These are phyloP conservation scores for Lithobates sylvaticus DNA, from an alignment of 2,797 vertebrate species.

Conservation along the genomic window DNA sequence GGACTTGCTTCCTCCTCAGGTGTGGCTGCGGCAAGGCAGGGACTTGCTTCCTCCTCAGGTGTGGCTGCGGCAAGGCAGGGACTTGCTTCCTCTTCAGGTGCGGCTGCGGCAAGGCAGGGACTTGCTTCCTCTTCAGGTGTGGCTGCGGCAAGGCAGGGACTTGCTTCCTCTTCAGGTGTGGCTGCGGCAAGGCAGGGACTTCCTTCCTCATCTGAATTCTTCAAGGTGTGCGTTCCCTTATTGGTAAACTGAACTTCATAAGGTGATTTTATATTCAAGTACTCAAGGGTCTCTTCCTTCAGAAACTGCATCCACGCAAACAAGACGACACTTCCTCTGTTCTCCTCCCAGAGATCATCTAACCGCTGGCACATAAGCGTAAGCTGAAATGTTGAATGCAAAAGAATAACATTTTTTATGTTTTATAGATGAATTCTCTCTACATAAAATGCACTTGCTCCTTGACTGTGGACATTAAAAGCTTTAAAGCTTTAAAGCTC, in stretches of 20 bases:
- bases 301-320: slow-evolving; percentile 99
- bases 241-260: slow-evolving; percentile 80
- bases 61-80: slow-evolving; percentile 58
- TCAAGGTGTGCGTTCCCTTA: slow-evolving; percentile 72
- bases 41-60: slow-evolving; percentile 67
- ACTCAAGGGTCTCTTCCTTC: slow-evolving; percentile 89
- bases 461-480: too few species aligned
- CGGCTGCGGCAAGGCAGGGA: slow-evolving; percentile 57
- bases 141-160: slow-evolving; percentile 58
- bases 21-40: slow-evolving; percentile 57
- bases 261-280: slow-evolving; percentile 87
- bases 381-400: slow-evolving; percentile 77
- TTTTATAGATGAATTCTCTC: too few species aligned
- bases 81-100: slow-evolving; percentile 67
- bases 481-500: too few species aligned
- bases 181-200: slow-evolving; percentile 61
- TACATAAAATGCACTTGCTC: too few species aligned
- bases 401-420: neutral
- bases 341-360: slow-evolving; percentile 92
- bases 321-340: slow-evolving; percentile 87
- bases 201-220: slow-evolving; percentile 38
- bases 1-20: slow-evolving; percentile 67
- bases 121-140: slow-evolving; percentile 67
- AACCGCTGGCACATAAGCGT: slow-evolving; percentile 88
- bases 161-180: slow-evolving; percentile 67